These are phyloP conservation scores for Metalampra italica DNA, from an alignment of 2,888 invertebrate species.

Conservation along the genomic window DNA sequence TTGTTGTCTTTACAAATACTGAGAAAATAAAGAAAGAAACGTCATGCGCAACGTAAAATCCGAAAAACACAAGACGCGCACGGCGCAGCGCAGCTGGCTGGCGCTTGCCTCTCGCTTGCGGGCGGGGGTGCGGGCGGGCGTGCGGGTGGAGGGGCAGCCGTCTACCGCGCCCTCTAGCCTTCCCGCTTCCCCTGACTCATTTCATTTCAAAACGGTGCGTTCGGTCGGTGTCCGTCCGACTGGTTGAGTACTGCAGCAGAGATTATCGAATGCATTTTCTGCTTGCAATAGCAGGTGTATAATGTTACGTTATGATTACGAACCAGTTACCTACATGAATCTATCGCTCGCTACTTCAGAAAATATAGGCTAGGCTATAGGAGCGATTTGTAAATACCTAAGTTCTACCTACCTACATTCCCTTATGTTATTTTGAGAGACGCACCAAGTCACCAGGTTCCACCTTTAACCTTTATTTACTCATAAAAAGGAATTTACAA, in stretches of 20 bases:
- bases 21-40: constrained; percentile 58
- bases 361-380: not conserved
- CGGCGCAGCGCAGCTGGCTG: constrained; percentile 75
- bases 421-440: no score
- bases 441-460: no score
- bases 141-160: constrained; percentile 33
- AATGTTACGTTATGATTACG: constrained; percentile 8
- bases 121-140: constrained; percentile 54
- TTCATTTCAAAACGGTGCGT: constrained; percentile 36
- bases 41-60: constrained; percentile 69
- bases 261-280: constrained; percentile 25
- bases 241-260: constrained; percentile 3
- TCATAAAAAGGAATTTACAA: no score
- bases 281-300: constrained; percentile 16
- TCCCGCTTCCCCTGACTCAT: constrained; percentile 62
- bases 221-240: constrained; percentile 24
- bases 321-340: constrained; percentile 2
- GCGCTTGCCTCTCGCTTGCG: constrained; percentile 66
- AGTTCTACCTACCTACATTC: no score
- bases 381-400: no score
- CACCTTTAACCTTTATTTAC: no score
- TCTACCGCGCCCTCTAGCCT: constrained; percentile 56
- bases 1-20: constrained; percentile 41
- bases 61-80: constrained; percentile 76
- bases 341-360: not conserved